Evolutionary conservation across 2,888 invertebrate genomes (phyloP).

Genomic region (Tanytarsus gracilentus): DNA sequence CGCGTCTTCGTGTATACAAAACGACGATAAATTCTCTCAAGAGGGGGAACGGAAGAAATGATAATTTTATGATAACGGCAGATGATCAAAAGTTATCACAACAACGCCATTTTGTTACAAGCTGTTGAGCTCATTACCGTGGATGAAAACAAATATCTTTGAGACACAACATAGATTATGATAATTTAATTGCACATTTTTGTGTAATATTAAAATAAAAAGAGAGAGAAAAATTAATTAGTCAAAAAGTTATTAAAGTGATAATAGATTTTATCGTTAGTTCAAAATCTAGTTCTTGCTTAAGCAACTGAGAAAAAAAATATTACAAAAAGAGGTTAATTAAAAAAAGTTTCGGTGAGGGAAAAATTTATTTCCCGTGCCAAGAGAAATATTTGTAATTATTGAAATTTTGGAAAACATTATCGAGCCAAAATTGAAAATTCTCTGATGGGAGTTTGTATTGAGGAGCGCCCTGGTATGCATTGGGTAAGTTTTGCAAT

Average conservation of each 20-base stretch:
- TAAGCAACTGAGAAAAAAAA: constrained; percentile 1
- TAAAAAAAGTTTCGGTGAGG: constrained; percentile 32
- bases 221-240: not conserved
- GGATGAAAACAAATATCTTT: not conserved
- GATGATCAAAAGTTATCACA: not conserved
- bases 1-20: not conserved
- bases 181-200: constrained; percentile 20
- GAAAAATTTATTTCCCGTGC: constrained; percentile 30
- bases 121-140: not conserved
- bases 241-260: constrained; percentile 16
- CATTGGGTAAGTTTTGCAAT: constrained; percentile 90
- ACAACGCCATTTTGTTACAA: constrained; percentile 20
- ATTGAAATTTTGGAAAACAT: not conserved
- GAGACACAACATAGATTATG: constrained; percentile 13
- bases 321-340: constrained; percentile 32
- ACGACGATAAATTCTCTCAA: constrained; percentile 14
- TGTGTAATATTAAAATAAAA: not conserved
- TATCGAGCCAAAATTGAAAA: constrained; percentile 21
- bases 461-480: constrained; percentile 79
- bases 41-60: constrained; percentile 1
- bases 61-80: constrained; percentile 25
- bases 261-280: constrained; percentile 14
- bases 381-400: not conserved
- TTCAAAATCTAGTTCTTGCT: not conserved
- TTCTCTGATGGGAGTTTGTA: constrained; percentile 80